These are phyloP conservation scores for Meliscaeva auricollis DNA, from an alignment of 2,888 invertebrate species.

Conservation along the genomic window DNA sequence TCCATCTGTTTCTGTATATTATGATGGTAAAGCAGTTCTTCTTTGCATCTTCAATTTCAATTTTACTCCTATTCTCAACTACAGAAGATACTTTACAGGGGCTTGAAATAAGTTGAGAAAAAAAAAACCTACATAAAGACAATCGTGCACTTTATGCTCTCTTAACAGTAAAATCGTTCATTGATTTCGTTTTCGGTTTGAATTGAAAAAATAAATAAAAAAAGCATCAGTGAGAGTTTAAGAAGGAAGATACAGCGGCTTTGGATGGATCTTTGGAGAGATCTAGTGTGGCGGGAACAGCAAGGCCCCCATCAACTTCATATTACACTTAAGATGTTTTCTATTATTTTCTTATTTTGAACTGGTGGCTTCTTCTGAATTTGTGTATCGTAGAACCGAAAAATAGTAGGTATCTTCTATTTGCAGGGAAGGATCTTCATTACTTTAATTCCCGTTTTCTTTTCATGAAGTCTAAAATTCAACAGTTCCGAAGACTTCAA, in stretches of 20 bases:
- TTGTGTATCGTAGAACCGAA: conserved; percentile 59
- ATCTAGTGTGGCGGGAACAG: conserved; percentile 33
- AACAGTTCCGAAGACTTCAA: too few relatives aligned
- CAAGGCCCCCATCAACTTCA: conserved; percentile 71
- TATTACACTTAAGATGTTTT: conserved; percentile 76
- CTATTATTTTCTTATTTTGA: conserved; percentile 41
- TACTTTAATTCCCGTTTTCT: not conserved
- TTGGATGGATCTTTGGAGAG: conserved; percentile 31
- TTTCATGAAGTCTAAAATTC: not conserved
- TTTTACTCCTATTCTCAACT: not conserved
- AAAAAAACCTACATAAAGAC: conserved; percentile 56
- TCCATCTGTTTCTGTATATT: conserved; percentile 15
- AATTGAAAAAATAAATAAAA: conserved; percentile 46
- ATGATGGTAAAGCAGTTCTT: not conserved
- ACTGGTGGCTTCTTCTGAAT: conserved; percentile 28
- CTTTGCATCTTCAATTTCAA: conserved; percentile 40
- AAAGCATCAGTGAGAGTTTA: conserved; percentile 49
- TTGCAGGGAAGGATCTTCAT: not conserved
- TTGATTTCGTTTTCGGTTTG: conserved; percentile 71
- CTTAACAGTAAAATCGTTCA: conserved; percentile 76
- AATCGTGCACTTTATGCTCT: conserved; percentile 76
- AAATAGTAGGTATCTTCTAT: conserved; percentile 53
- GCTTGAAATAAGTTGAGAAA: conserved; percentile 45
- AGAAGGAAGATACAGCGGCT: conserved; percentile 47
- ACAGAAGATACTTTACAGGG: conserved; percentile 51